Base-by-base conservation (phyloP, 2,797 vertebrate genomes). In the Anisognathus igniventris region DNA sequence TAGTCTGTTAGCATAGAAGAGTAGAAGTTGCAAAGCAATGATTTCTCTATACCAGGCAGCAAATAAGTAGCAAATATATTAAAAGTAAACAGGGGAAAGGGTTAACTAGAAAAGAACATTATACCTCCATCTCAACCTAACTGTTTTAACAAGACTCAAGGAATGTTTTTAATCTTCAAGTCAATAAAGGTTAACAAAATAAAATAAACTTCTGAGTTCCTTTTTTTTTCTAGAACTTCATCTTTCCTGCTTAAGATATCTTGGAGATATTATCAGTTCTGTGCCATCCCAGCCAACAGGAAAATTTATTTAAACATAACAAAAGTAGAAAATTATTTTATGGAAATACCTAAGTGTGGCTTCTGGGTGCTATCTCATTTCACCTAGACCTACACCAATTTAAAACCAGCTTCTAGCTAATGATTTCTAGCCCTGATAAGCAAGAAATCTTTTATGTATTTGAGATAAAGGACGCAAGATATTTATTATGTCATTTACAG, bases 371-470 rank as follows among this genome's bases (percentile, higher is more conserved):
- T 92, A 96, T 96, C 92, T 86, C 92, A 97, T 96, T 97, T 96
- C 91, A 97, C 81, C 64, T 88, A 97, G 95, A 97, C 65, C 87
- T 96, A 98, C 98, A 97, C 50, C 93, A 97, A 98, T 98, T 98
- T 97, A 94, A 96, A 96, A 86, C 45, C 91, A 98, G 95, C 96
- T 98, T 96, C 96, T 97, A 79, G 94, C 77, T 95, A 94, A 96
- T 83, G 73, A 97, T 93, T 92, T 92, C 84, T 96, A 93, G 92
- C 93, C 86, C 93, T 92, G 95, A 95, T 97, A 98, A 73, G 83
- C 33, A 76, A 80, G 94, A 96, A 97, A 96, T 93, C 51, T 85
- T 78, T 89, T 53, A 51, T 72, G 73, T 94, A 95, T 92, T 77
- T 92, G 86, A 92, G 74, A 70, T 93, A 70, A 95, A 94, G 83